phyloP scores from a whole-genome alignment of 2,888 invertebrate species.

The Meteorus colon region DNA sequence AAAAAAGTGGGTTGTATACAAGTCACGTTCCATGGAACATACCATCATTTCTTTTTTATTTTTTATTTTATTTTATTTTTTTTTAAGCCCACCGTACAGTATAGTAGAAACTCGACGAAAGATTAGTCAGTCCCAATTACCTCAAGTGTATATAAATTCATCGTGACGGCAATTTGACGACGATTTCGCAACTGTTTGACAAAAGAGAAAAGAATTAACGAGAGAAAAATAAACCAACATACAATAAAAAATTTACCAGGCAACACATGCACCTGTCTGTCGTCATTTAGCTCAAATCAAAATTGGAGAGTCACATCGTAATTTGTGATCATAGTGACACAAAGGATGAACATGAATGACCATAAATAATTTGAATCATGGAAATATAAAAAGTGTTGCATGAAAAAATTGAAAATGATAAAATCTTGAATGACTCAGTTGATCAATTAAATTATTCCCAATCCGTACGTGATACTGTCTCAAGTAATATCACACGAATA shows the following conservation, averaged over 20 bases:
- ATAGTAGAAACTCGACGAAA: background rate
- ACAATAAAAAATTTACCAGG: background rate
- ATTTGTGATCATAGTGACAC: background rate
- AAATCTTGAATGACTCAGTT: slow-evolving; percentile 23
- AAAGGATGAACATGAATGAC: slow-evolving; percentile 2
- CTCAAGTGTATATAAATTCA: slow-evolving; percentile 16
- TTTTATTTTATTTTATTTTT: background rate
- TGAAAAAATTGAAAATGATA: background rate
- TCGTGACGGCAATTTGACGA: slow-evolving; percentile 18
- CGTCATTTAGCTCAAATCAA: background rate
- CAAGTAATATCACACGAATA: background rate
- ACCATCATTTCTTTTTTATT: background rate
- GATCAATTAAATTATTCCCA: slow-evolving; percentile 21
- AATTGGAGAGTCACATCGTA: background rate
- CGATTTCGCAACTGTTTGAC: slow-evolving; percentile 33
- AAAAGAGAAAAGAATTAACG: slow-evolving; percentile 13
- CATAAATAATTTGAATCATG: background rate
- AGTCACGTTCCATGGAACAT: slow-evolving; percentile 6
- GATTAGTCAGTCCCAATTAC: slow-evolving; percentile 36
- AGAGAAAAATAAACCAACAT: background rate
- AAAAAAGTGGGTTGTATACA: slow-evolving; percentile 12
- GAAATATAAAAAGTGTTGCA: background rate
- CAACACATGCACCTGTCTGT: background rate
- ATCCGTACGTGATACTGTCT: background rate
- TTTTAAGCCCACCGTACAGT: background rate